Evolutionary conservation across 2,797 vertebrate genomes (phyloP).

Genomic region (Muscicapa striata): DNA sequence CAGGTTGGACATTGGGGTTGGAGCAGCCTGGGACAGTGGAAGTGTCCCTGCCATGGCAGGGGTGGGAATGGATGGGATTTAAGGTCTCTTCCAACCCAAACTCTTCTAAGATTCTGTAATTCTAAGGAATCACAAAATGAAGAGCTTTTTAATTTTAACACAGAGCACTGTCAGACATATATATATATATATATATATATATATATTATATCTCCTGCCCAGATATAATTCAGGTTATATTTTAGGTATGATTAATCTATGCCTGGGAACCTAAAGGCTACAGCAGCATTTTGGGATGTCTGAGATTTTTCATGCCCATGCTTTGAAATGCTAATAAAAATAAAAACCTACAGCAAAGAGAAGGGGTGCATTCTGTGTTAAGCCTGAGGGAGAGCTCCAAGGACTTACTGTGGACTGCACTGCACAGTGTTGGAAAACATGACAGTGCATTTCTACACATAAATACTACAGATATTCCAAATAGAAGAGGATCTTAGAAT

Average conservation of each 20-base stretch:
- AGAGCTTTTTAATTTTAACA: neutral
- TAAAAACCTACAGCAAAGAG: neutral
- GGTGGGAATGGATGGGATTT: neutral
- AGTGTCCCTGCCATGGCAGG: neutral
- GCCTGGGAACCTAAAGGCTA: neutral
- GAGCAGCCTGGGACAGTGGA: neutral
- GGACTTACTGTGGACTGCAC: neutral
- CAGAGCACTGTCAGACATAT: no score
- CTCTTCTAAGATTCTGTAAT: neutral
- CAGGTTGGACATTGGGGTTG: neutral
- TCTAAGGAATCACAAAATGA: neutral
- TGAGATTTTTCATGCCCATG: neutral
- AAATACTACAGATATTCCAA: neutral
- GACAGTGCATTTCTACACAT: neutral
- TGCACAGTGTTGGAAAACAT: neutral
- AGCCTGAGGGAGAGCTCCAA: neutral
- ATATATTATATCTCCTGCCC: no score
- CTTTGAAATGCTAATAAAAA: neutral
- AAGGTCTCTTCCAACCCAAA: neutral
- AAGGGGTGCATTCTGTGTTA: neutral
- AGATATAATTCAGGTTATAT: neutral
- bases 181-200: no score
- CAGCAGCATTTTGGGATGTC: neutral
- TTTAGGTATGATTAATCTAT: neutral
- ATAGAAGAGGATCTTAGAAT: neutral